Conservation (phyloP, 2,113 vertebrate species). For the Tamias sibiricus region DNA sequence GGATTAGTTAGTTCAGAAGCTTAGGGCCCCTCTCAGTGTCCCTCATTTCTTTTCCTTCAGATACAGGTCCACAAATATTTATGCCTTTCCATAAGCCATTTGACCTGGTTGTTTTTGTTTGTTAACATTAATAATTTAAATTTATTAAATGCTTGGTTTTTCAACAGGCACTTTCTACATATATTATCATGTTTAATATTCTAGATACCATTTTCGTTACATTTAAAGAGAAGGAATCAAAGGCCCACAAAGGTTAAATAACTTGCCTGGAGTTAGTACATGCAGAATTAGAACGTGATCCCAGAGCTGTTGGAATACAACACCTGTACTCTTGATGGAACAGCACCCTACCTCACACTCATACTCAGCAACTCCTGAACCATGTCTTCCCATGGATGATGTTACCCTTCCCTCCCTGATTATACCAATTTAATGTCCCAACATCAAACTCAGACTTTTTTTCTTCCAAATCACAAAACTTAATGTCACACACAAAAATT, state of each 20-base stretch:
- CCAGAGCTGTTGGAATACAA: neutral
- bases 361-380: neutral
- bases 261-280: neutral
- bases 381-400: neutral
- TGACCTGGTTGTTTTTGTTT: conserved; percentile 10
- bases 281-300: neutral
- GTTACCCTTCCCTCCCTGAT: neutral
- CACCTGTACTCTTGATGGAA: neutral
- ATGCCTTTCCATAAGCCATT: conserved; percentile 23
- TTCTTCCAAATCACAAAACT: conserved; percentile 16
- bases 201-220: neutral
- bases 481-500: neutral
- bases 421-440: neutral
- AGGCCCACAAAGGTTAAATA: neutral
- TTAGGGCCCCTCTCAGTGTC: neutral
- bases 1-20: neutral
- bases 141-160: neutral
- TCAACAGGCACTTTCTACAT: neutral
- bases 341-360: neutral
- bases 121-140: conserved; percentile 5
- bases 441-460: neutral
- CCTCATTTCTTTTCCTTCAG: neutral
- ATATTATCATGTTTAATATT: neutral
- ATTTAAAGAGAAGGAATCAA: neutral
- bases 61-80: neutral